Conservation (phyloP, 1,140 invertebrate species). For the Listronotus bonariensis region DNA sequence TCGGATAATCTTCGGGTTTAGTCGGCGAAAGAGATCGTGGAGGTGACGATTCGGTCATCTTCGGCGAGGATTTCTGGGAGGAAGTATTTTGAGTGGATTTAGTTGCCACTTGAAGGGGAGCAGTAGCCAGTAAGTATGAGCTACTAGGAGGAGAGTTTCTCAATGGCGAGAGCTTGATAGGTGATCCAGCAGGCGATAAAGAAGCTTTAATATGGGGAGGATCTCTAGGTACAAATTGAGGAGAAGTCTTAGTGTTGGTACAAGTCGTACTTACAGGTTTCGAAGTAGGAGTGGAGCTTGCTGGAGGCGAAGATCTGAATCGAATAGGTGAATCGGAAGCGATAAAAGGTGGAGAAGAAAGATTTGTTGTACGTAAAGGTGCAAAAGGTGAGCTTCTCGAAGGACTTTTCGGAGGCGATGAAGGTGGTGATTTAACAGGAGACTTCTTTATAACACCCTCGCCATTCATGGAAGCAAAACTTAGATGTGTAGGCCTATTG, state of each 20-base stretch:
- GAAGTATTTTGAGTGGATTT: slow-evolving; percentile 34
- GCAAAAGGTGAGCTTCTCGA: slow-evolving; percentile 45
- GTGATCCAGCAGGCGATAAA: slow-evolving; percentile 31
- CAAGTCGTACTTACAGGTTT: slow-evolving; percentile 17
- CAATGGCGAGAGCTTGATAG: slow-evolving; percentile 41
- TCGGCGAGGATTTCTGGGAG: slow-evolving; percentile 41
- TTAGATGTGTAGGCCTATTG: slow-evolving; percentile 43
- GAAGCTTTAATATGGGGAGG: slow-evolving; percentile 20
- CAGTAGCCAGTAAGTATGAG: slow-evolving; percentile 24
- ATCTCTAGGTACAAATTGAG: slow-evolving; percentile 9
- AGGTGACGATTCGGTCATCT: slow-evolving; percentile 48
- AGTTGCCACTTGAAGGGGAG: slow-evolving; percentile 26
- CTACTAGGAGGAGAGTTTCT: slow-evolving; percentile 29
- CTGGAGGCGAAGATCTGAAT: slow-evolving; percentile 23
- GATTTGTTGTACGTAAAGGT: slow-evolving; percentile 45
- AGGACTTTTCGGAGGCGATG: slow-evolving; percentile 47
- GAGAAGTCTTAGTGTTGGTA: slow-evolving; percentile 22
- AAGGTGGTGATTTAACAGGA: slow-evolving; percentile 40
- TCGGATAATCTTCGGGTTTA: slow-evolving; percentile 51
- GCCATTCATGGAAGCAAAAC: slow-evolving; percentile 31
- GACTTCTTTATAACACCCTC: slow-evolving; percentile 32
- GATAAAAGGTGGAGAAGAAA: slow-evolving; percentile 38
- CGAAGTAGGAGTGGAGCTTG: slow-evolving; percentile 16
- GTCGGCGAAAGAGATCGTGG: slow-evolving; percentile 46
- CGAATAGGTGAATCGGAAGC: slow-evolving; percentile 13